phyloP scores from a whole-genome alignment of 2,113 vertebrate species.

The Podarcis muralis region DNA sequence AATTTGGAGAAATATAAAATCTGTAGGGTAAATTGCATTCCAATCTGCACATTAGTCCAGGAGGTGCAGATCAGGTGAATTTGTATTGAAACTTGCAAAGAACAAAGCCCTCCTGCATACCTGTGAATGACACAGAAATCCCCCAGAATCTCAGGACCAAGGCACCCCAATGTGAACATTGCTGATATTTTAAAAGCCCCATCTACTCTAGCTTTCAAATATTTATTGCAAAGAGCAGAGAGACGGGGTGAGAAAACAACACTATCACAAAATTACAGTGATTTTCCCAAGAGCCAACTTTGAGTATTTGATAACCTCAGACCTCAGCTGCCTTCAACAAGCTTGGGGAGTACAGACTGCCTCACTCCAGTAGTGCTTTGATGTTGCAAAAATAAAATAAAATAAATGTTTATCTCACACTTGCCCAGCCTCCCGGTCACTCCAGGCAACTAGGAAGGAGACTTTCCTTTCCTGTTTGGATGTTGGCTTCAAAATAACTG shows the following conservation, averaged over 20 bases:
- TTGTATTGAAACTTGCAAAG: background rate
- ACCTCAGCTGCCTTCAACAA: background rate
- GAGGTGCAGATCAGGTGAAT: background rate
- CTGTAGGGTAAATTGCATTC: background rate
- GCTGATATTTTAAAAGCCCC: background rate
- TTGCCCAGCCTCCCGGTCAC: fast-evolving
- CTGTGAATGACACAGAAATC: background rate
- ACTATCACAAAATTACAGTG: background rate
- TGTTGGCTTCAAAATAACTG: background rate
- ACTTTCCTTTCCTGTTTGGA: conserved; percentile 15
- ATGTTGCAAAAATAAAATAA: background rate
- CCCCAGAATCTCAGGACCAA: background rate
- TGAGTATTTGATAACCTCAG: background rate
- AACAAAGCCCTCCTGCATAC: background rate
- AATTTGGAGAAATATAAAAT: background rate
- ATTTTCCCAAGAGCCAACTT: background rate
- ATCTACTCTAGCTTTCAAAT: background rate
- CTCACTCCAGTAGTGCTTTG: fast-evolving
- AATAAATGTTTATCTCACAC: background rate
- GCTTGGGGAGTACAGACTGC: background rate
- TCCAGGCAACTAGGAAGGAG: background rate
- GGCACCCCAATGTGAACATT: background rate
- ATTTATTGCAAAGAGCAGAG: background rate
- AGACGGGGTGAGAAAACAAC: background rate
- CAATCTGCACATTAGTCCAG: background rate